Evolutionary conservation across 1,140 invertebrate species (phyloP), one percentile per base, ranked within the genome.

Genomic region (Aphelenchoides avenae): DNA sequence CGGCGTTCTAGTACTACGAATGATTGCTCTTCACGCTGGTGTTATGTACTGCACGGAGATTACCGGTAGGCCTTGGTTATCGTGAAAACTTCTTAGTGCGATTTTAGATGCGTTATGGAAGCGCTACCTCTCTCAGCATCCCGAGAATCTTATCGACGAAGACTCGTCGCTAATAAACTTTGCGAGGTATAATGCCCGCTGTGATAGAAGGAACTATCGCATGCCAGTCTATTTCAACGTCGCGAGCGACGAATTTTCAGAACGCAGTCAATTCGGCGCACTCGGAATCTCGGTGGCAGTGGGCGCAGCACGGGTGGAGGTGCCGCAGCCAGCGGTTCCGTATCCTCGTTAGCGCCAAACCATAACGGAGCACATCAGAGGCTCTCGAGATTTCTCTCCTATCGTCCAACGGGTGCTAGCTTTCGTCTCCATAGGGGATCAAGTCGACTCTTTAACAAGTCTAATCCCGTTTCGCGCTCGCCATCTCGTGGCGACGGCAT

Each of bases 21-120:
- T 75, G 73, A 70, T 75, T 34, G 75, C 75, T 2, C 49, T 75
- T 6, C 73, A 75, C 49, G 73, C 73, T 7, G 73, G 73, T 7
- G 75, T 75, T 4, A 75, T 75, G 73, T 75, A 73, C 47, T 77
- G 75, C 37, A 77, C 73, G 15, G 73, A 75, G 33, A 75, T 75
- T 36, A 77, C 75, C 9, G n/a, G n/a, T n/a, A n/a, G n/a, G n/a
- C n/a, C n/a, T n/a, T n/a, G n/a, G n/a, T n/a, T n/a, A n/a, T n/a
- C n/a, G n/a, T n/a, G n/a, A n/a, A n/a, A n/a, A n/a, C n/a, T n/a
- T n/a, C n/a, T n/a, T n/a, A n/a, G n/a, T n/a, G n/a, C n/a, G n/a
- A n/a, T n/a, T n/a, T n/a, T n/a, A n/a, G 73, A 75, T 57, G 75
- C 73, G 6, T 50, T 75, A 26, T 75, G 73, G 73, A 73, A 77